Conservation (phyloP, 2,888 invertebrate species). For the Trachelus tabidus region DNA sequence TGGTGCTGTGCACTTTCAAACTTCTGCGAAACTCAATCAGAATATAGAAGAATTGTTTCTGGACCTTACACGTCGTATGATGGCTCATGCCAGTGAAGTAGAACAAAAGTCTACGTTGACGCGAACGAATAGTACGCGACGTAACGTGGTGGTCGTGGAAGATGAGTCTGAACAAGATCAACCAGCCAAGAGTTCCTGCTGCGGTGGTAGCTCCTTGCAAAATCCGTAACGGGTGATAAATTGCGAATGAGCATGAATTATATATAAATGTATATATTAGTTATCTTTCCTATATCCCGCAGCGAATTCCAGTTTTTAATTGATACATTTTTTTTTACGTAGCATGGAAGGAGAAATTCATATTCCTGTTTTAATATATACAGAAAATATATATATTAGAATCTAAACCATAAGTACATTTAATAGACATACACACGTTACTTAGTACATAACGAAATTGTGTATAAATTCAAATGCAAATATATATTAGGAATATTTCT, state of each 20-base stretch:
- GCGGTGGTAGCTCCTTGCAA: conserved; percentile 50
- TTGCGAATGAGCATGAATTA: conserved; percentile 13
- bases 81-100: conserved; percentile 62
- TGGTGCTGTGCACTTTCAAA: conserved; percentile 91
- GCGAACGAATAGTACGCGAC: conserved; percentile 62
- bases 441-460: not conserved
- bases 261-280: conserved; percentile 27
- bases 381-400: not conserved
- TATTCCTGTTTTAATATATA: not conserved
- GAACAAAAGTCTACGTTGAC: conserved; percentile 59
- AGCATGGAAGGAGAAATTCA: conserved; percentile 16
- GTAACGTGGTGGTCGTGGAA: conserved; percentile 67
- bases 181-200: conserved; percentile 61
- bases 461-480: not conserved
- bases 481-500: not conserved
- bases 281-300: conserved; percentile 12
- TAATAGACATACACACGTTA: not conserved
- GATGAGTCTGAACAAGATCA: conserved; percentile 58
- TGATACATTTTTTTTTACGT: conserved; percentile 4
- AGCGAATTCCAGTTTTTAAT: conserved; percentile 6
- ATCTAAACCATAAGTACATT: not conserved
- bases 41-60: conserved; percentile 93
- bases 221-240: conserved; percentile 11
- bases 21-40: conserved; percentile 92
- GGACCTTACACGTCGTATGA: conserved; percentile 83